Percentiles rank a stretch among this genome's conserved stretches.
phyloP scores from a whole-genome alignment of 2,797 vertebrate species.

The Rhinogobio ventralis region DNA sequence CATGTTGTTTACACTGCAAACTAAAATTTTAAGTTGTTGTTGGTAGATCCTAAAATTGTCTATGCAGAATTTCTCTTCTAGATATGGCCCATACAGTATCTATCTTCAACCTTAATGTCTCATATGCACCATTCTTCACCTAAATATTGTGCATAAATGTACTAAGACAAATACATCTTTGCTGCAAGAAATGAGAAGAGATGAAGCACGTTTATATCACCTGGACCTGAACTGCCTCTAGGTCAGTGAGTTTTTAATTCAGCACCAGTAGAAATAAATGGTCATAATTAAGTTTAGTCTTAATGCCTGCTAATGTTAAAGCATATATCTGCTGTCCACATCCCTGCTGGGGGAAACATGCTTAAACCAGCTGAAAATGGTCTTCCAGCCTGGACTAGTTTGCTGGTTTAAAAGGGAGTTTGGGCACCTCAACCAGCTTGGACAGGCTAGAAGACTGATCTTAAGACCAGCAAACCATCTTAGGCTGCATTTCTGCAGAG shows the following conservation, averaged over 20 bases:
- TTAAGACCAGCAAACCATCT: neutral
- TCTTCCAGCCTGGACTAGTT: neutral
- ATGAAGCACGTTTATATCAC: neutral
- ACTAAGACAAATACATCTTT: neutral
- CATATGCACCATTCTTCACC: neutral
- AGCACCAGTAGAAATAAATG: slow-evolving; percentile 9
- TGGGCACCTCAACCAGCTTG: too few species aligned
- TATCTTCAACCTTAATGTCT: neutral
- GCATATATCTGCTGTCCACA: neutral
- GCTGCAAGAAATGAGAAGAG: slow-evolving; percentile 7
- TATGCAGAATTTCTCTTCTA: neutral
- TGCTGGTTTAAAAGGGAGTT: neutral
- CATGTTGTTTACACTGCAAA: neutral
- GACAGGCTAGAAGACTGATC: neutral
- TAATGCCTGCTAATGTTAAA: slow-evolving; percentile 11
- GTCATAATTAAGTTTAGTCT: slow-evolving; percentile 19
- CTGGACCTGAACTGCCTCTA: slow-evolving; percentile 2
- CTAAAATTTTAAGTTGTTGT: neutral
- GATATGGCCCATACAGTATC: neutral
- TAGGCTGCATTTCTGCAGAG: neutral
- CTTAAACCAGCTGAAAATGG: neutral
- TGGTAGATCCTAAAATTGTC: neutral
- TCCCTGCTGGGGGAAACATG: neutral
- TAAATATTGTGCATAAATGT: neutral
- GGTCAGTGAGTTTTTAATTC: slow-evolving; percentile 6